A percentile compares a stretch with the other conserved stretches of the same genome.
These are phyloP conservation scores for Patella pellucida DNA, from an alignment of 2,888 invertebrate genomes.

Conservation along the genomic window DNA sequence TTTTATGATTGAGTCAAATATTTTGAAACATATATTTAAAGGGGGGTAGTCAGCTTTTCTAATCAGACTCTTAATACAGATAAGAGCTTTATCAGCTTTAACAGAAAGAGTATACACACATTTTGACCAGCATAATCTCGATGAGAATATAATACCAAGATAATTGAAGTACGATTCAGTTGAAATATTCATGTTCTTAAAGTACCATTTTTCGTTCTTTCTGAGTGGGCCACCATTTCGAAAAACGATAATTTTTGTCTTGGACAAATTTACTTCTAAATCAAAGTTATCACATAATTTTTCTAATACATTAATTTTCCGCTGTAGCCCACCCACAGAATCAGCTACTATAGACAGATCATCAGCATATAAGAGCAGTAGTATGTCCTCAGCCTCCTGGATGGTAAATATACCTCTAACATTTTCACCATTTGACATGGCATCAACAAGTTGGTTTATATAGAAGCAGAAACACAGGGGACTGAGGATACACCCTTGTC, in stretches of 20 bases:
- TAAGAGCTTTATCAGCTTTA: neutral
- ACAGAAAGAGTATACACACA: neutral
- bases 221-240: conserved; percentile 2
- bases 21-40: neutral
- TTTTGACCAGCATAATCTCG: neutral
- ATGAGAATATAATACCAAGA: neutral
- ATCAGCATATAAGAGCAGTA: neutral
- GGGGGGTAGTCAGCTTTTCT: too few relatives aligned
- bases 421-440: neutral
- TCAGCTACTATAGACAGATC: neutral
- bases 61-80: neutral
- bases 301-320: neutral
- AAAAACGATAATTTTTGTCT: neutral
- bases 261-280: neutral
- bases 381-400: neutral
- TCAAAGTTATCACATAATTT: neutral
- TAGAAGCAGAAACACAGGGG: neutral
- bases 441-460: conserved; percentile 7
- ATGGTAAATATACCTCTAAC: neutral
- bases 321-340: neutral
- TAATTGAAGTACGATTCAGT: neutral
- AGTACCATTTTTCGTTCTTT: neutral
- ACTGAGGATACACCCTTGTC: conserved; percentile 4
- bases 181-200: neutral
- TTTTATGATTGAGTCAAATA: neutral